Percentiles rank a stretch among this genome's conserved stretches.
Conservation (phyloP, 2,888 invertebrate species). For the Latheticus oryzae region DNA sequence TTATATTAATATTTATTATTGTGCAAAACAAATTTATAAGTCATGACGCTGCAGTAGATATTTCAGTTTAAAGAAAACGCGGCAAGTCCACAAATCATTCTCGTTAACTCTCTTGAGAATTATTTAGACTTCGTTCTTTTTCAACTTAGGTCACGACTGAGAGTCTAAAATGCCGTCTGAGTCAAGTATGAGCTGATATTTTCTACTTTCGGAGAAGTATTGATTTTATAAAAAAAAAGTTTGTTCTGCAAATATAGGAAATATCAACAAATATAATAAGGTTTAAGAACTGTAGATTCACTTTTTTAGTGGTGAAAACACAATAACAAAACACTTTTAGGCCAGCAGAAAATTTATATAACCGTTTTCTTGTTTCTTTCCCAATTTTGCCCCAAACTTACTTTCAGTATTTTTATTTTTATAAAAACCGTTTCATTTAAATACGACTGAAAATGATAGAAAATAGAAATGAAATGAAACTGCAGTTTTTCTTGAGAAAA, state of each 20-base stretch:
- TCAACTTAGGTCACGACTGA: slow-evolving; percentile 12
- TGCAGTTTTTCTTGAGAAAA: no score
- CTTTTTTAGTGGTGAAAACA: no score
- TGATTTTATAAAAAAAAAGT: slow-evolving; percentile 11
- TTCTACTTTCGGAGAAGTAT: slow-evolving; percentile 24
- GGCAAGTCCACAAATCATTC: slow-evolving; percentile 3
- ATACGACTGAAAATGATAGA: no score
- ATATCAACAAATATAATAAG: not conserved
- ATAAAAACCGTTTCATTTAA: no score
- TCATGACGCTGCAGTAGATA: no score
- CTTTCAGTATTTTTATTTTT: not conserved
- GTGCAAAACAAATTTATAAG: no score
- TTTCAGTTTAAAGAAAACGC: slow-evolving; percentile 1
- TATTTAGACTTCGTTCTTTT: slow-evolving; percentile 11
- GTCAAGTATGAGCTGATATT: slow-evolving; percentile 22
- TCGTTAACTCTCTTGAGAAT: slow-evolving; percentile 6
- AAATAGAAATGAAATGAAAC: no score
- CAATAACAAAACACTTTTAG: no score
- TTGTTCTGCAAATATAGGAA: slow-evolving; percentile 7
- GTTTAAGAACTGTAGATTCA: not conserved
- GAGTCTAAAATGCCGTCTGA: slow-evolving; percentile 18
- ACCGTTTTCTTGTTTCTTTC: no score
- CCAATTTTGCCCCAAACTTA: not conserved
- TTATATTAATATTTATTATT: no score
- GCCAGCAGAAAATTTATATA: no score